Percentiles rank a stretch among this genome's conserved stretches.
phyloP scores from a whole-genome alignment of 1,140 invertebrate genomes.

The Asbolus verrucosus region DNA sequence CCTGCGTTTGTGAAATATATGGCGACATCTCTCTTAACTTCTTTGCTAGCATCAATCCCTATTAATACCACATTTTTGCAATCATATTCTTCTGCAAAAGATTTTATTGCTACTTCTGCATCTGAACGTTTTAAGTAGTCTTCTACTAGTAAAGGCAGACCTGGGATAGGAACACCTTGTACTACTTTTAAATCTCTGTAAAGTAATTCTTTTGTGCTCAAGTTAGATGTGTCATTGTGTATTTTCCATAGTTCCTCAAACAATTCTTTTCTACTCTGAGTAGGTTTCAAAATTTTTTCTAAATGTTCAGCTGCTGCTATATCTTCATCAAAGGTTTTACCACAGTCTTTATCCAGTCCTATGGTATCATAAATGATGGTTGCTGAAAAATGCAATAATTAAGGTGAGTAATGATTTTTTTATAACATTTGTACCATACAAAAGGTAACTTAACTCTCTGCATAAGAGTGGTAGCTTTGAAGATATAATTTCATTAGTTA shows the following conservation, averaged over 20 bases:
- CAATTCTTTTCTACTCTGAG: slow-evolving; percentile 57
- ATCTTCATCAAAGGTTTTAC: slow-evolving; percentile 73
- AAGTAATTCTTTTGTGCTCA: slow-evolving; percentile 65
- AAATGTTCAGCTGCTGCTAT: slow-evolving; percentile 67
- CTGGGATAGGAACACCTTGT: slow-evolving; percentile 64
- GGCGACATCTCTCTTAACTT: slow-evolving; percentile 68
- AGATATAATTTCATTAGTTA: slow-evolving; percentile 62
- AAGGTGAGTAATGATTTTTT: background rate
- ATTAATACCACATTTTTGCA: slow-evolving; percentile 66
- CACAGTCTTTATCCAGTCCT: slow-evolving; percentile 73
- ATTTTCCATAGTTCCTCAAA: slow-evolving; percentile 61
- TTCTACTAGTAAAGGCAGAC: slow-evolving; percentile 67
- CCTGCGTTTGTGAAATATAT: slow-evolving; percentile 63
- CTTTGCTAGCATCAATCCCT: slow-evolving; percentile 66
- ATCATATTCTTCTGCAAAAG: slow-evolving; percentile 66
- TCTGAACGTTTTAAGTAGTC: slow-evolving; percentile 67
- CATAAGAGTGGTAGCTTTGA: slow-evolving; percentile 51
- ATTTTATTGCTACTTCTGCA: slow-evolving; percentile 64
- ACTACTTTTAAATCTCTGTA: slow-evolving; percentile 67
- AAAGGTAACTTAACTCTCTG: slow-evolving; percentile 58
- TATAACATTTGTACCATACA: slow-evolving; percentile 64
- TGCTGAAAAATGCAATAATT: slow-evolving; percentile 66
- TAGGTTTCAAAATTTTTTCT: slow-evolving; percentile 64
- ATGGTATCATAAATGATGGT: slow-evolving; percentile 82
- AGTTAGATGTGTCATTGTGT: slow-evolving; percentile 64